These are phyloP conservation scores for Proales similis DNA, from an alignment of 1,140 invertebrate species.

Conservation along the genomic window DNA sequence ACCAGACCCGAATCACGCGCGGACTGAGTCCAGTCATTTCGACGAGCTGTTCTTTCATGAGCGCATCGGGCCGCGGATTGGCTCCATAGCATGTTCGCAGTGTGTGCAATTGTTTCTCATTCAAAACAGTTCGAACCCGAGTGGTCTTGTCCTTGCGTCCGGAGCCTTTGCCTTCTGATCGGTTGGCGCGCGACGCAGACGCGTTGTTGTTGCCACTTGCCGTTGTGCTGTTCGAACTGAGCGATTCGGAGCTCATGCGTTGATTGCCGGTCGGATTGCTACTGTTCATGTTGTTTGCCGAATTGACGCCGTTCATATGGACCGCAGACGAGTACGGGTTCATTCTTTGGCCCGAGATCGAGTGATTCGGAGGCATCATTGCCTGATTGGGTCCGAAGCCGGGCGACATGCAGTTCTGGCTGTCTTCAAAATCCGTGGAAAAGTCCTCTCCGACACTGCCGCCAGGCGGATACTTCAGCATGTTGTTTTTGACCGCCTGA, in stretches of 20 bases:
- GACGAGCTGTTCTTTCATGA: conserved; percentile 98
- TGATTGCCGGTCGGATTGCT: too few species aligned
- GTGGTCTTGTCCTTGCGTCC: conserved; percentile 69
- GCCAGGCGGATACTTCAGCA: too few species aligned
- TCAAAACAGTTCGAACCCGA: conserved; percentile 88
- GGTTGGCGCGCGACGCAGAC: background rate
- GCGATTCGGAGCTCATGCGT: background rate
- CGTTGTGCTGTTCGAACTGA: background rate
- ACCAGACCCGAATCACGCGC: conserved; percentile 93
- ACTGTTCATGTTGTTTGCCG: background rate
- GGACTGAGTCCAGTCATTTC: conserved; percentile 95
- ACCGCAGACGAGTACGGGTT: too few species aligned
- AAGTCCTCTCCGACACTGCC: conserved; percentile 1
- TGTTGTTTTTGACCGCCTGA: too few species aligned
- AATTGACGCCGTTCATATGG: too few species aligned
- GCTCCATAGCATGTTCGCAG: conserved; percentile 80
- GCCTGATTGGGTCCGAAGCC: background rate
- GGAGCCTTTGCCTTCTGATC: background rate
- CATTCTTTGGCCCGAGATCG: background rate
- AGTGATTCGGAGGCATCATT: background rate
- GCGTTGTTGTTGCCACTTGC: background rate
- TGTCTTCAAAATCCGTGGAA: conserved; percentile 14
- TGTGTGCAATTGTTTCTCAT: conserved; percentile 96
- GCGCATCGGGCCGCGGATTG: conserved; percentile 91
- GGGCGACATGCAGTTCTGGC: conserved; percentile 17